Evolutionary conservation across 2,888 invertebrate species (phyloP).

Genomic region (Gymnosoma rotundatum): DNA sequence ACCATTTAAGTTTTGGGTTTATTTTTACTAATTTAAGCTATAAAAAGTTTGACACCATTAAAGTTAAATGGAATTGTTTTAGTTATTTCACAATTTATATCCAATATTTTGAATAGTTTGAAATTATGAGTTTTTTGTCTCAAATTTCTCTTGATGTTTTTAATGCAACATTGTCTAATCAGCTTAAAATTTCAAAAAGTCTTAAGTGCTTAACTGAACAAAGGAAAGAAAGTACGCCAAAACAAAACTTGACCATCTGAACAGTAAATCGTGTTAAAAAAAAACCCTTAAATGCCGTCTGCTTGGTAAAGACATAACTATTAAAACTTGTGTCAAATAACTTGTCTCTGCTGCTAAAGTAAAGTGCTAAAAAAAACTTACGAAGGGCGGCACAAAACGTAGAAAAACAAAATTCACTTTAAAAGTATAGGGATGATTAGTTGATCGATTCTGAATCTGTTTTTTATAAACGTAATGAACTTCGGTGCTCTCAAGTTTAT

Average conservation of each 20-base stretch:
- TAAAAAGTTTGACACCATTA: conserved; percentile 43
- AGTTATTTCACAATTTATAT: background rate
- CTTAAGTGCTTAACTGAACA: conserved; percentile 31
- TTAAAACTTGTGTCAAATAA: conserved; percentile 7
- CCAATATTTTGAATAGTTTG: conserved; percentile 27
- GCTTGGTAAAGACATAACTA: conserved; percentile 23
- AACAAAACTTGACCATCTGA: conserved; percentile 46
- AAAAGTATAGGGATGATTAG: no score
- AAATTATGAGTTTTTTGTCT: conserved; percentile 12
- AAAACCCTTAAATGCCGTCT: conserved; percentile 57
- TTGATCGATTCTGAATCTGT: no score
- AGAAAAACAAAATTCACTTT: no score
- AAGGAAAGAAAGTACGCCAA: conserved; percentile 15
- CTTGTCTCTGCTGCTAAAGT: background rate
- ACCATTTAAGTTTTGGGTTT: conserved; percentile 27
- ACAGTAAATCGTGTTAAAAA: conserved; percentile 33
- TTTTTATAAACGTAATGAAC: no score
- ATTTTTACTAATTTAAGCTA: conserved; percentile 5
- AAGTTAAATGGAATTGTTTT: background rate
- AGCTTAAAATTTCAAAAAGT: conserved; percentile 52
- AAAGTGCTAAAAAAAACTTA: no score
- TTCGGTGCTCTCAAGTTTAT: no score
- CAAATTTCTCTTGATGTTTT: conserved; percentile 12
- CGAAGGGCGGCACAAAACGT: no score
- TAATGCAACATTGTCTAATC: conserved; percentile 36